Evolutionary conservation across 2,888 invertebrate species (phyloP), one percentile per base, ranked within the genome.

Genomic region (Masnerella sp.): DNA sequence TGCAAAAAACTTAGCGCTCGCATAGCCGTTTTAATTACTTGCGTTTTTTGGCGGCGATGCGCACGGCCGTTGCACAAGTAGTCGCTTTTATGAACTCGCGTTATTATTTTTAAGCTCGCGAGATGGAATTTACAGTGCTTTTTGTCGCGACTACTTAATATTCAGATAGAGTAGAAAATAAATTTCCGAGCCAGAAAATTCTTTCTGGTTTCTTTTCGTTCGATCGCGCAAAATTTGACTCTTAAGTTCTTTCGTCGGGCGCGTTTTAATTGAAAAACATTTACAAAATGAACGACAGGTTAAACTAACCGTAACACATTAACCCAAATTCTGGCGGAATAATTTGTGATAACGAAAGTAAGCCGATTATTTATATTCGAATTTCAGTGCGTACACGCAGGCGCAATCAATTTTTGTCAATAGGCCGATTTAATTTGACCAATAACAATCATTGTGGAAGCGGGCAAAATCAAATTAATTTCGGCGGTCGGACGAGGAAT

Each of bases 331-430:
- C 18, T 14, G 12, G 17, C 11, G 14, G 62, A 36, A 62, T 64
- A 64, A 64, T 54, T 64, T 64, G 34, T 64, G 54, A 64, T 64
- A 64, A 64, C 64, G 45, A 64, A 54, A 64, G 45, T 42, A 42
- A 49, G 42, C 12, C 56, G 58, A 67, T 58, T 67, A 67, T 67
- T 67, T 49, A 42, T 30, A 58, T 12, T 11, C 11, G 32, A 65
- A 56, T 38, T 56, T 45, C 28, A n/a, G 22, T 25, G 15, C 20
- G 28, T 5, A 2, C 17, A 3, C 2, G 9, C 11, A 2, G 7
- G 2, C 25, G 30, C 34, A 43, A 56, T 65, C 32, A 45, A 47
- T 56, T 54, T 25, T 22, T 32, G 52, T 62, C 51, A 62, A 22
- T 51, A 32, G 11, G 49, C 32, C 9, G 40, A 49, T 40, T 51